Conservation (phyloP, 2,113 vertebrate genomes). For the Rana temporaria region DNA sequence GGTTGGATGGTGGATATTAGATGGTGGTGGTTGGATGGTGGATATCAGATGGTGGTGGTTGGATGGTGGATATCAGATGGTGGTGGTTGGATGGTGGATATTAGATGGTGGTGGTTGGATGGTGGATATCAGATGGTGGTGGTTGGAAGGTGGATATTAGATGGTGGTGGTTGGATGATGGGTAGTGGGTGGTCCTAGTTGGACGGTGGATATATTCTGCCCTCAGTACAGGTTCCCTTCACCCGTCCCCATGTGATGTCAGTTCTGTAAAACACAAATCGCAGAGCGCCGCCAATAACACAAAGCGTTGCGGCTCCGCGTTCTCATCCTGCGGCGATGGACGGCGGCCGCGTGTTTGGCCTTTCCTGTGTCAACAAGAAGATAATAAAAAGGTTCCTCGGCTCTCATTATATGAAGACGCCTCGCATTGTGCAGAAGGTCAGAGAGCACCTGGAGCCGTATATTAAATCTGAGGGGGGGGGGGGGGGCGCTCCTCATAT, state of each 20-base stretch:
- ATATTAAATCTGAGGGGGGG: constrained; percentile 69
- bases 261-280: constrained; percentile 77
- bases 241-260: too few relatives aligned
- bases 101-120: too few relatives aligned
- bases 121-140: too few relatives aligned
- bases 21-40: too few relatives aligned
- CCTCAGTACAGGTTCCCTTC: neutral
- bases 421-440: constrained; percentile 82
- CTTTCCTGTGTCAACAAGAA: constrained; percentile 87
- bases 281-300: constrained; percentile 57
- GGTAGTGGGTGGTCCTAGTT: too few relatives aligned
- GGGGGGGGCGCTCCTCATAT: constrained; percentile 28
- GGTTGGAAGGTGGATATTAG: too few relatives aligned
- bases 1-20: too few relatives aligned
- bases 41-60: too few relatives aligned
- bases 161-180: too few relatives aligned
- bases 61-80: too few relatives aligned
- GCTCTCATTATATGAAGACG: constrained; percentile 83
- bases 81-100: too few relatives aligned
- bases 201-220: too few relatives aligned
- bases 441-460: constrained; percentile 56
- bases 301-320: constrained; percentile 70
- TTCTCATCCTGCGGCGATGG: constrained; percentile 83
- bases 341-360: constrained; percentile 83
- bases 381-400: constrained; percentile 75